These are phyloP conservation scores for Sylvia atricapilla DNA, from an alignment of 2,113 vertebrate species.

Conservation along the genomic window DNA sequence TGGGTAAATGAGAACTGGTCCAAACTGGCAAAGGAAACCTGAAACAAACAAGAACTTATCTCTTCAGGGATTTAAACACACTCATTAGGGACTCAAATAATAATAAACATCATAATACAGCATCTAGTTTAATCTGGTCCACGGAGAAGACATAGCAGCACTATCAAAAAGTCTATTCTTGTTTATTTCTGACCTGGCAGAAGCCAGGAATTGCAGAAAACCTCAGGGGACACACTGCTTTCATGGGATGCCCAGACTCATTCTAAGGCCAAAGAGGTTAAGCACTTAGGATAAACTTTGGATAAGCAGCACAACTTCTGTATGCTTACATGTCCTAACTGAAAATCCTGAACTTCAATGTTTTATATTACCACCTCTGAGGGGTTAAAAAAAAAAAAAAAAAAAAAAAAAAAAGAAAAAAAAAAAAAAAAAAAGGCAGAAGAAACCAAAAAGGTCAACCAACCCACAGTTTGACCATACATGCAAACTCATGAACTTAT, in stretches of 20 bases:
- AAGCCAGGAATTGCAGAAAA: slow-evolving; percentile 40
- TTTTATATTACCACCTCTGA: background rate
- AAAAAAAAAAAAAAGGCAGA: no score
- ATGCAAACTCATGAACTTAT: background rate
- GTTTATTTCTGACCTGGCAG: slow-evolving; percentile 16
- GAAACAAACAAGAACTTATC: slow-evolving; percentile 31
- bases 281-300: slow-evolving; percentile 41
- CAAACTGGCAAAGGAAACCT: slow-evolving; percentile 22
- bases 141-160: background rate
- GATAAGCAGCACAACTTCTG: slow-evolving; percentile 37
- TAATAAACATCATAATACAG: slow-evolving; percentile 23
- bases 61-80: slow-evolving; percentile 21
- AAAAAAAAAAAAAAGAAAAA: no score
- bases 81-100: background rate
- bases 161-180: background rate
- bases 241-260: background rate
- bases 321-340: background rate
- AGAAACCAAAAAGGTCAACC: background rate
- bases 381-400: rapidly evolving
- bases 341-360: background rate
- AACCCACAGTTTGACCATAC: background rate
- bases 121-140: slow-evolving; percentile 15
- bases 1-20: background rate
- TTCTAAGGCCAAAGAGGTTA: slow-evolving; percentile 54
- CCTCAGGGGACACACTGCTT: slow-evolving; percentile 24